Percentiles rank a stretch among this genome's conserved stretches.
Conservation (phyloP, 2,888 invertebrate species). For the Leucoma salicis region DNA sequence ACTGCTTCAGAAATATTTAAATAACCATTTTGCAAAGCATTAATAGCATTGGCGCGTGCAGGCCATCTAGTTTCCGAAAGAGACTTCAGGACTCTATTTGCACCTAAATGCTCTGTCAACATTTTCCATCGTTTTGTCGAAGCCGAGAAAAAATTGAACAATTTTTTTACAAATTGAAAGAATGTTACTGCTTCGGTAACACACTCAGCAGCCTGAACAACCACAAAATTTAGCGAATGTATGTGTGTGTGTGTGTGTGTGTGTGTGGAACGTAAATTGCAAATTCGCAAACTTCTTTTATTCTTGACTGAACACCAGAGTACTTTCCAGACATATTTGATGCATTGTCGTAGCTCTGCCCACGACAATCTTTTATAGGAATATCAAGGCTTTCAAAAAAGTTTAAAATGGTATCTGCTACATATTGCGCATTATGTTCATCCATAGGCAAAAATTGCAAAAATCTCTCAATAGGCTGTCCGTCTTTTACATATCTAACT, state of each 20-base stretch:
- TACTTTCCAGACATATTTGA: background rate
- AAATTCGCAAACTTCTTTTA: background rate
- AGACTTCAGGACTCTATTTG: background rate
- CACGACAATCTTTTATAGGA: background rate
- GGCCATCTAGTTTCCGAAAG: background rate
- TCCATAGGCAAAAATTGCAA: background rate
- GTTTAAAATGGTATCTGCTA: too few species aligned
- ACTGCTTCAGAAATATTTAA: background rate
- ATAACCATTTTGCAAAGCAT: background rate
- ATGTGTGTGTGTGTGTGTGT: too few species aligned
- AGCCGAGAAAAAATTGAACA: background rate
- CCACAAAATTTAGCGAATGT: slow-evolving; percentile 1
- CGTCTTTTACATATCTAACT: background rate
- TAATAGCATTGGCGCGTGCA: background rate
- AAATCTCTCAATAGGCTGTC: background rate
- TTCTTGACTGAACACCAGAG: background rate
- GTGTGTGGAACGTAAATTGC: slow-evolving; percentile 1
- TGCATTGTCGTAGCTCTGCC: slow-evolving; percentile 2
- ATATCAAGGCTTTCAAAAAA: background rate
- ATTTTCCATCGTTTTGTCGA: background rate
- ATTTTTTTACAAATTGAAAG: background rate
- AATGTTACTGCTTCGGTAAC: background rate
- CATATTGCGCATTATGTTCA: background rate
- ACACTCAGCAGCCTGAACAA: background rate
- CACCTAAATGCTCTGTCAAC: background rate